These are phyloP conservation scores for Caenorhabditis sp. DNA, from an alignment of 2,888 invertebrate species.

Conservation along the genomic window DNA sequence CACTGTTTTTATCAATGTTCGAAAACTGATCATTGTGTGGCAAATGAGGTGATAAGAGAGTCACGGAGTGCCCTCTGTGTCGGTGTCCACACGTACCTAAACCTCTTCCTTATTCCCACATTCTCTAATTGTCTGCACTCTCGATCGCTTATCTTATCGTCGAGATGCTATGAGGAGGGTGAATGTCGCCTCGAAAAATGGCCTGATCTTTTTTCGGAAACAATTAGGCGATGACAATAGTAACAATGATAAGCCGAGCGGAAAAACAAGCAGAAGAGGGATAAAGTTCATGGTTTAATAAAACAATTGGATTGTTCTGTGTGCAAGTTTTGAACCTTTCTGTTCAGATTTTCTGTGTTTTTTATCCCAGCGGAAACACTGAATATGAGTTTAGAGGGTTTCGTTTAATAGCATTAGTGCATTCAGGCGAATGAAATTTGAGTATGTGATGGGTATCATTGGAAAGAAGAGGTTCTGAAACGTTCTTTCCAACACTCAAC, in stretches of 20 bases:
- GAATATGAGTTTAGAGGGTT: no score
- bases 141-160: constrained; percentile 35
- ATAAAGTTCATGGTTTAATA: not conserved
- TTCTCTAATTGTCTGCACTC: constrained; percentile 4
- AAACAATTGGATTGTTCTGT: no score
- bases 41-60: constrained; percentile 24
- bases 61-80: not conserved
- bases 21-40: constrained; percentile 54
- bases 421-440: no score
- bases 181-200: constrained; percentile 35
- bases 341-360: not conserved
- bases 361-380: not conserved
- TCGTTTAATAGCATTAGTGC: no score
- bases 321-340: not conserved
- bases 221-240: constrained; percentile 2
- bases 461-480: no score
- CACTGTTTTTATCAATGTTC: constrained; percentile 47
- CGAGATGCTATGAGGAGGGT: constrained; percentile 1
- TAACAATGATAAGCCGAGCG: not conserved
- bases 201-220: constrained; percentile 43
- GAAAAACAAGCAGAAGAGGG: not conserved
- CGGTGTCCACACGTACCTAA: no score
- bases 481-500: no score
- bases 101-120: not conserved
- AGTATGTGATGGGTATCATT: no score